A percentile compares a stretch with the other conserved stretches of the same genome.
These are phyloP conservation scores for Tricholauxania praeusta DNA, from an alignment of 2,888 invertebrate genomes.

Conservation along the genomic window DNA sequence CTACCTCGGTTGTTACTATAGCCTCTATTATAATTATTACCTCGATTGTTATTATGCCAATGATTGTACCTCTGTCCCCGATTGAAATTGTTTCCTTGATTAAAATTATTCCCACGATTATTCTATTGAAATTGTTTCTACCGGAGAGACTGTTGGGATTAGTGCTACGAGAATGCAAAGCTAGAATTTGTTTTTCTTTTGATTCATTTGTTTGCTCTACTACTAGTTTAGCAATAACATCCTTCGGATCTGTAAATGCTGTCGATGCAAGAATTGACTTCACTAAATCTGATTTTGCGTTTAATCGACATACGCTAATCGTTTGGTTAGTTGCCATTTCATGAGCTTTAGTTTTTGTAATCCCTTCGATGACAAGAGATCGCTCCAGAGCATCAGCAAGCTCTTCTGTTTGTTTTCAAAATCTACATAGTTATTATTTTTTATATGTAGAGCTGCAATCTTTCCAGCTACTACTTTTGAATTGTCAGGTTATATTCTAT, in stretches of 20 bases:
- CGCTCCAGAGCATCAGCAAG: background rate
- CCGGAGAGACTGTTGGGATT: background rate
- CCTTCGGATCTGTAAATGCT: slow-evolving; percentile 2
- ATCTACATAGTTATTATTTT: background rate
- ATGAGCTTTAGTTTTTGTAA: slow-evolving; percentile 2
- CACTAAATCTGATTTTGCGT: background rate
- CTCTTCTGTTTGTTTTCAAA: background rate
- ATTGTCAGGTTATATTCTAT: background rate
- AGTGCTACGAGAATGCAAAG: no score
- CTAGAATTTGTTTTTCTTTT: background rate
- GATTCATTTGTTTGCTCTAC: background rate
- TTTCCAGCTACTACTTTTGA: background rate
- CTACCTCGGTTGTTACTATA: background rate
- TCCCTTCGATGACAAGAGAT: background rate
- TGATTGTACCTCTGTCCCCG: no score
- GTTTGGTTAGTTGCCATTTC: background rate
- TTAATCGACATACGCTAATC: background rate
- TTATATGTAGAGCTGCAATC: background rate
- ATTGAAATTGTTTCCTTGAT: background rate
- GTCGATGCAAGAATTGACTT: background rate
- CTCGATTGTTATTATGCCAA: no score
- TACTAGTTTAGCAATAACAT: background rate
- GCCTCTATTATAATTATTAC: background rate
- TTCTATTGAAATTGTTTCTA: background rate
- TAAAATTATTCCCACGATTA: background rate